Conservation (phyloP, 2,113 vertebrate species). For the Otus sunia region DNA sequence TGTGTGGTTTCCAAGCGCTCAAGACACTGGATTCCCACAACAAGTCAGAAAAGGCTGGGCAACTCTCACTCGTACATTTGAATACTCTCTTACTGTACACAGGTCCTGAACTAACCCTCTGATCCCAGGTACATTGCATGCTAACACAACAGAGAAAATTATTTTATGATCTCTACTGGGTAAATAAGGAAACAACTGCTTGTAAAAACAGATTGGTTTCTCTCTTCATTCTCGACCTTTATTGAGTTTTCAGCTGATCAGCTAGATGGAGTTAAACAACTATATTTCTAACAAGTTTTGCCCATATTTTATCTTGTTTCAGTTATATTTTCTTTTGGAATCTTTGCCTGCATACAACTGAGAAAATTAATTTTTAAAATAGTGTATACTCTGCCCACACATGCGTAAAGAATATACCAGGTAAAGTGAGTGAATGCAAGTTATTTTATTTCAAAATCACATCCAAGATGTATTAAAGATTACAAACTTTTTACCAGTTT, state of each 20-base stretch:
- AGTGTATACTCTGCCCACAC: background rate
- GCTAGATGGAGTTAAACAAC: background rate
- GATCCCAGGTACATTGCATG: background rate
- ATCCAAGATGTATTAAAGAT: background rate
- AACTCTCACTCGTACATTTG: background rate
- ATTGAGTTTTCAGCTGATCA: background rate
- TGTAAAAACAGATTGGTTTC: background rate
- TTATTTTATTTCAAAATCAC: background rate
- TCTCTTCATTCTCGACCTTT: background rate
- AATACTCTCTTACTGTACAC: background rate
- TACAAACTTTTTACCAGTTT: background rate
- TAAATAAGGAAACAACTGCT: background rate
- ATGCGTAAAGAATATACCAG: background rate
- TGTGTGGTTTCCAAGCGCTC: background rate
- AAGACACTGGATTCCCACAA: background rate
- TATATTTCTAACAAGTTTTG: background rate
- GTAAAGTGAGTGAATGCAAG: background rate
- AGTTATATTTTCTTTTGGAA: background rate
- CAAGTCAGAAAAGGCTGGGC: background rate
- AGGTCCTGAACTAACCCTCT: background rate
- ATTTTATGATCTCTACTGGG: background rate
- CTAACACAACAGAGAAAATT: background rate
- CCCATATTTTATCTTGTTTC: background rate
- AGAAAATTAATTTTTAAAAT: slow-evolving; percentile 3
- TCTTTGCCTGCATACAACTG: background rate